Evolutionary conservation across 2,113 vertebrate species (phyloP), one percentile per base, ranked within the genome.

Genomic region (Bettongia penicillata): DNA sequence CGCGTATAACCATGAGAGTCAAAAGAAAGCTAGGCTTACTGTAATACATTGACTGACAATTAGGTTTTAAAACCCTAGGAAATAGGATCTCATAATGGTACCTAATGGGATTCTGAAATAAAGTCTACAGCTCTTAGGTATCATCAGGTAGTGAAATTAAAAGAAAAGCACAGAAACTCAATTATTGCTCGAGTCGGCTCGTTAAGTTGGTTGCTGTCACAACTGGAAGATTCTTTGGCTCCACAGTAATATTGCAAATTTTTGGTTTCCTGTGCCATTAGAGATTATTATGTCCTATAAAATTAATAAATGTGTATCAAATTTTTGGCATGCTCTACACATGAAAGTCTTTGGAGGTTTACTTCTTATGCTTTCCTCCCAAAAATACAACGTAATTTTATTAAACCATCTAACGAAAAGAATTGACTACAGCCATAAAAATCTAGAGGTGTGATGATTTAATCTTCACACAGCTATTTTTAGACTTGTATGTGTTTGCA

Each of bases 1-100:
- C 94, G 97, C 94, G 49, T 98, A 98, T 98, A 98, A 98, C 98
- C 98, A 98, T 97, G 98, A 98, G 98, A 99, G 98, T 99, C 98
- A 98, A 98, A 98, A 97, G 98, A 99, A 99, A 99, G 94, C 98
- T 96, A 95, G 97, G 97, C 98, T 99, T 99, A 98, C 98, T 97
- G 95, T 98, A 99, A 98, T 96, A 98, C 97, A 98, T 91, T 99
- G 99, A 99, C 98, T 99, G 99, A 99, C 99, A 99, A 99, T 98
- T 98, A 98, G 98, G 98, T 98, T 98, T 94, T 92, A 97, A 98
- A 98, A 98, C 98, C 96, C 92, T 96, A 97, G 91, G 98, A 98
- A 99, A 99, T 93, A 97, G 95, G 98, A 98, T 98, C 97, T 98
- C 97, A 98, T 98, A 99, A 98, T 97, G 96, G 96, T 95, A 97